Evolutionary conservation across 2,113 vertebrate species (phyloP).

Genomic region (Varanus salvator): DNA sequence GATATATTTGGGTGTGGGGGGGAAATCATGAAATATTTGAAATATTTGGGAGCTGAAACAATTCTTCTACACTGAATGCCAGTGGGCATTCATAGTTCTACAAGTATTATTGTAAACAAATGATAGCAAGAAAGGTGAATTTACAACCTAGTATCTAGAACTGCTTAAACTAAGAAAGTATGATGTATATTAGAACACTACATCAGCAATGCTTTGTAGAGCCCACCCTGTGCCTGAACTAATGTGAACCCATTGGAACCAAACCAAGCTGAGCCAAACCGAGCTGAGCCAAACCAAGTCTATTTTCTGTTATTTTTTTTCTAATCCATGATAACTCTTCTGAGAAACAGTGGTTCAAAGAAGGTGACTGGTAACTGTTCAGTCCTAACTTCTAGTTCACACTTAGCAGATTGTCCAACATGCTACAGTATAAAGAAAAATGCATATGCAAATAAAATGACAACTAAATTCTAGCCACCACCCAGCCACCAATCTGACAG

Average conservation of each 20-base stretch:
- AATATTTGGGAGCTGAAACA: neutral
- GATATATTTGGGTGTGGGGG: neutral
- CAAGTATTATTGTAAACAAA: neutral
- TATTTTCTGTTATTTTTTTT: neutral
- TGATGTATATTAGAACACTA: neutral
- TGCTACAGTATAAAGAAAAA: neutral
- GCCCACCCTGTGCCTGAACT: neutral
- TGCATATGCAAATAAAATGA: neutral
- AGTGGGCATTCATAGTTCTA: neutral
- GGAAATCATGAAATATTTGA: neutral
- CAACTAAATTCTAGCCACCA: neutral
- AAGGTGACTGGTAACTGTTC: neutral
- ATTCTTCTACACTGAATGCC: neutral
- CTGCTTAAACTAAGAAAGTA: neutral
- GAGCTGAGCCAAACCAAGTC: too few relatives aligned
- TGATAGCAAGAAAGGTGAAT: neutral
- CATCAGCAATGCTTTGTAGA: neutral
- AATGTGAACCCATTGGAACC: neutral
- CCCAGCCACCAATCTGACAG: neutral
- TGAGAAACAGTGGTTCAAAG: neutral
- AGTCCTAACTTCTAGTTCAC: neutral
- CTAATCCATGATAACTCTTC: neutral
- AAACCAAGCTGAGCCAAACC: too few relatives aligned
- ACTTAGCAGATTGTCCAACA: neutral
- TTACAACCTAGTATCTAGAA: neutral